Evolutionary conservation across 1,140 invertebrate genomes (phyloP).

Genomic region (Fopius arisanus): DNA sequence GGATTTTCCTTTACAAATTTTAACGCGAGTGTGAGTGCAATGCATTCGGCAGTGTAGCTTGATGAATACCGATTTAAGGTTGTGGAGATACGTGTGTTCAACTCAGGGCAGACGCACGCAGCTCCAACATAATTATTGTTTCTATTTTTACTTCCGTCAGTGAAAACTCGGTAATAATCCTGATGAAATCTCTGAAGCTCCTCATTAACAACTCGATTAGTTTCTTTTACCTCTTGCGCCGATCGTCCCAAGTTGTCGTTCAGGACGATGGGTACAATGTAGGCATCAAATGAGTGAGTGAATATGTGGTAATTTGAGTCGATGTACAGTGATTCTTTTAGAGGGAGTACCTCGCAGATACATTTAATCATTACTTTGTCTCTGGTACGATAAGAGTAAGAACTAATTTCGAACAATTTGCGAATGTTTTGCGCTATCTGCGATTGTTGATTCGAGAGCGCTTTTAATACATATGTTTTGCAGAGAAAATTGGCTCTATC

Average conservation of each 20-base stretch:
- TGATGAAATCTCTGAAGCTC: neutral
- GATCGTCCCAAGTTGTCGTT: neutral
- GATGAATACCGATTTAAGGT: neutral
- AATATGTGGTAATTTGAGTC: neutral
- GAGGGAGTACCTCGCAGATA: neutral
- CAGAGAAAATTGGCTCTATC: neutral
- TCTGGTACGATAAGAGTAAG: neutral
- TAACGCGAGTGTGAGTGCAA: neutral
- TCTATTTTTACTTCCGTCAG: slow-evolving; percentile 17
- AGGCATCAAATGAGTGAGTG: no score
- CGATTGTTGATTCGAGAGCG: no score
- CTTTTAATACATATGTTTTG: neutral
- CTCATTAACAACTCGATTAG: neutral
- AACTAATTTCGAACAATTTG: neutral
- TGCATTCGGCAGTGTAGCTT: slow-evolving; percentile 6
- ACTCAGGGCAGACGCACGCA: slow-evolving; percentile 5
- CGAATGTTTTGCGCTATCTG: neutral
- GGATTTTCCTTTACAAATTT: neutral
- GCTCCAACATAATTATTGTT: neutral
- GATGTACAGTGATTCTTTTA: neutral
- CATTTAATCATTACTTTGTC: neutral
- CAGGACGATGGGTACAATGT: neutral
- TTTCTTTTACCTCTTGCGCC: neutral
- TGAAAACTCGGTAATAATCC: neutral
- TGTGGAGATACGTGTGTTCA: neutral